Evolutionary conservation across 2,113 vertebrate species (phyloP).

Genomic region (Oreotragus oreotragus): DNA sequence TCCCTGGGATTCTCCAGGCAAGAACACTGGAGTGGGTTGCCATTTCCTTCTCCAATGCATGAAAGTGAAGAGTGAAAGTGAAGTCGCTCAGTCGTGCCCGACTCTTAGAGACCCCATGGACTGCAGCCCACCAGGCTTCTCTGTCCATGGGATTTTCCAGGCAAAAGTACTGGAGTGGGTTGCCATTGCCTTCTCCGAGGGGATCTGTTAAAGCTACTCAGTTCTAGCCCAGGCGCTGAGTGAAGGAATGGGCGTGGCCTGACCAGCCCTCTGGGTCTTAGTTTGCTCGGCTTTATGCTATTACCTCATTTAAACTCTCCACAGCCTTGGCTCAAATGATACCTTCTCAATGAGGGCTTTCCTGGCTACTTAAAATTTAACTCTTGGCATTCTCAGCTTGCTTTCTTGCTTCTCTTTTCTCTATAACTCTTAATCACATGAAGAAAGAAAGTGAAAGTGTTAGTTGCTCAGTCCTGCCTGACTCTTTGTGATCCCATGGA

Average conservation of each 20-base stretch:
- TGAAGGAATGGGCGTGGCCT: rapidly evolving
- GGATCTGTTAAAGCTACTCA: neutral
- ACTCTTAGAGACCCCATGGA: too few species aligned
- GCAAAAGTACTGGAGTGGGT: too few species aligned
- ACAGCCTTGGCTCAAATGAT: rapidly evolving
- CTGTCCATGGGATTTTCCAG: too few species aligned
- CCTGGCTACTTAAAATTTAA: neutral
- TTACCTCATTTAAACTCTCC: neutral
- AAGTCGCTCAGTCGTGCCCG: too few species aligned
- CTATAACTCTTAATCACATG: neutral
- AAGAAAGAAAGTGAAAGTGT: neutral
- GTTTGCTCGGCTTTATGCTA: rapidly evolving
- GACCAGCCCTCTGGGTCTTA: neutral
- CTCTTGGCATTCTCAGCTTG: neutral
- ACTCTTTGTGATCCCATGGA: neutral
- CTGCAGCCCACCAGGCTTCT: too few species aligned
- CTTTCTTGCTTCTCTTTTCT: neutral
- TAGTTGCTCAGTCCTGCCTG: neutral
- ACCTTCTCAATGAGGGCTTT: neutral
- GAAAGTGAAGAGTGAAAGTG: too few species aligned
- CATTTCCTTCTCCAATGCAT: too few species aligned
- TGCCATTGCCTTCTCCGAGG: too few species aligned
- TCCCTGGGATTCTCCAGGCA: too few species aligned
- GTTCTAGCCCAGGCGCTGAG: rapidly evolving
- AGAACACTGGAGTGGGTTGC: too few species aligned